These are phyloP conservation scores for Microctonus aethiopoides DNA, from an alignment of 2,888 invertebrate species.

Conservation along the genomic window DNA sequence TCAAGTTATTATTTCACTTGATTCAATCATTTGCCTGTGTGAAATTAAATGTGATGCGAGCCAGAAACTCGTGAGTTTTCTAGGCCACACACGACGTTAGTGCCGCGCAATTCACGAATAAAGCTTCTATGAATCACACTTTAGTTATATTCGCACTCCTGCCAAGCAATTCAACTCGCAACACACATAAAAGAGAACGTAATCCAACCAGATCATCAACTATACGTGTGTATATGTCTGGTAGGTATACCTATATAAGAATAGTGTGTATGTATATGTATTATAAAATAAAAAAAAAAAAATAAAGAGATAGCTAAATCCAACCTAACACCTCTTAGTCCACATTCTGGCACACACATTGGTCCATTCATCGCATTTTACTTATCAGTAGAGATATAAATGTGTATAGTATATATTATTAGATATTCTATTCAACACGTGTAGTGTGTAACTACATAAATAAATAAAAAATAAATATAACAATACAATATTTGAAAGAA, in stretches of 20 bases:
- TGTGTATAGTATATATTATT: not conserved
- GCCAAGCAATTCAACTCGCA: not conserved
- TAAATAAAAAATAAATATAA: too few relatives aligned
- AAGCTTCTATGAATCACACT: constrained; percentile 16
- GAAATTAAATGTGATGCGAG: not conserved
- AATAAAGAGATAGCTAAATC: not conserved
- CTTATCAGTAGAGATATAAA: not conserved
- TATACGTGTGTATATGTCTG: not conserved
- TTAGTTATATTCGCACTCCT: not conserved
- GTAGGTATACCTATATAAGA: not conserved
- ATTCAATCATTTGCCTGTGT: constrained; percentile 44
- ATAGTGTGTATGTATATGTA: too few relatives aligned
- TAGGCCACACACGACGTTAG: constrained; percentile 15
- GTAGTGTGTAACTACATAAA: too few relatives aligned
- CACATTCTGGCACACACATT: not conserved
- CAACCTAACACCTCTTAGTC: not conserved
- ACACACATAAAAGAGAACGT: not conserved
- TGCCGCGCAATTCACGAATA: constrained; percentile 15
- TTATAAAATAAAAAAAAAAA: not conserved
- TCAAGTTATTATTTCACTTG: constrained; percentile 40
- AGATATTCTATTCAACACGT: not conserved
- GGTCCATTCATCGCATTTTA: not conserved
- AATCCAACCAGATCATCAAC: not conserved
- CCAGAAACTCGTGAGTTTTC: not conserved
- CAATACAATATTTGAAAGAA: too few relatives aligned